Base-by-base conservation (phyloP, 2,113 vertebrate genomes). In the Menidia beryllina region DNA sequence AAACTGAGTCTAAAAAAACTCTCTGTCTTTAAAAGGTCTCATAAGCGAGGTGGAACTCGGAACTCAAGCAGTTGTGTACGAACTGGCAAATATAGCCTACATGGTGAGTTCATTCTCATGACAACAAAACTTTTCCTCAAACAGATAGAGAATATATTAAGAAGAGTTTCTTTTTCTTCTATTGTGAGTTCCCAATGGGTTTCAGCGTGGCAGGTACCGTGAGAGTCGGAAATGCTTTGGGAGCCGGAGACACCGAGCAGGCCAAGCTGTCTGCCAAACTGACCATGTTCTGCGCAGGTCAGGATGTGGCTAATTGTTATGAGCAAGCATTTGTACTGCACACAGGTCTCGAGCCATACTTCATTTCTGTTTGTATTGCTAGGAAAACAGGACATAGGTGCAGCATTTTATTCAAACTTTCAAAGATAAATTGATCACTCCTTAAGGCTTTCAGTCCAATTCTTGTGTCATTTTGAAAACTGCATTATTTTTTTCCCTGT, bases 41-140 rank as follows among this genome's bases (percentile, higher is more conserved):
- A 92, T 98, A 4, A 94, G 93, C 64, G 92, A 95, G 58, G 95
- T 94, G 67, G 94, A 98, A 77, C 91, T 98, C 57, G 96, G 94
- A 2, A 92, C 96, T 2, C 97, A 99, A 17, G 91, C 97, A 0
- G 25, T 97, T 6, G 81, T 96, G 6, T 96, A 91, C 0, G 85
- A 95, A 69, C 53, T 98, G 66, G 73, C 94, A n/a, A 79, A 51
- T 54, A 45, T 95, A 0, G 93, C 94, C 0, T 97, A 94, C 66
- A 94, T 95, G 96, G 97, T 99, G 90, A 95, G 89, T 23, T 14
- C 13, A 2, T 17, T 39, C 6, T 43, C 11, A 7, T 41, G 2
- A 6, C n/a, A 1, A 17, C 24, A 50, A 19, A 7, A 41, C 15
- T 5, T 43, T n/a, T 25, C 5, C 7, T 21, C 19, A 6, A 36